phyloP scores from a whole-genome alignment of 1,140 invertebrate species.

The Dysdera silvatica region DNA sequence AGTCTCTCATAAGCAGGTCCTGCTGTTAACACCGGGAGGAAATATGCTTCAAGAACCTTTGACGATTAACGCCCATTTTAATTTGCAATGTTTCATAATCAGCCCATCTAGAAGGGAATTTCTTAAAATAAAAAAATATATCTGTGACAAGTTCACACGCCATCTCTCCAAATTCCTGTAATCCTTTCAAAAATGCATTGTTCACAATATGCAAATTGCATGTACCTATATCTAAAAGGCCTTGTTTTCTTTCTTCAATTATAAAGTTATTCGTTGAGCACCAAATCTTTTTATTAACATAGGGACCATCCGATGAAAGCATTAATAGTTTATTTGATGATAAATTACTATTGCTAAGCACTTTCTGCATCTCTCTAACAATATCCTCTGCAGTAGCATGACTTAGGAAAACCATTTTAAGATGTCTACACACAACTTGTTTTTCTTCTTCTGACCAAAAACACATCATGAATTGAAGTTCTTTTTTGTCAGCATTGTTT shows the following conservation, averaged over 20 bases:
- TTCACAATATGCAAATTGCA: constrained; percentile 34
- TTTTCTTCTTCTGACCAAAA: constrained; percentile 11
- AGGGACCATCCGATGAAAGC: constrained; percentile 11
- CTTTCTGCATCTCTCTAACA: not conserved
- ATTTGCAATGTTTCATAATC: constrained; percentile 33
- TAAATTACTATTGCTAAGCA: not conserved
- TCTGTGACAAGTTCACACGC: constrained; percentile 11
- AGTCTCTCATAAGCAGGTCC: constrained; percentile 28
- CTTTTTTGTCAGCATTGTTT: constrained; percentile 11
- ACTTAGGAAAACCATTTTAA: constrained; percentile 7
- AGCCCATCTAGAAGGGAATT: constrained; percentile 32
- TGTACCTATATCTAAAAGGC: constrained; percentile 27
- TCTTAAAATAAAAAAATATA: constrained; percentile 28
- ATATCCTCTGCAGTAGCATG: constrained; percentile 13
- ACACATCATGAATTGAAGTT: constrained; percentile 6
- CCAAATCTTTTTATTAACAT: constrained; percentile 16
- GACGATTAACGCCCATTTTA: constrained; percentile 19
- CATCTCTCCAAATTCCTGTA: constrained; percentile 31
- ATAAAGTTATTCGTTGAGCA: not conserved
- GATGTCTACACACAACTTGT: not conserved
- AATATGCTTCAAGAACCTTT: constrained; percentile 35
- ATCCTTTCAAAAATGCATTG: constrained; percentile 26
- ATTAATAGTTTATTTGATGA: constrained; percentile 7
- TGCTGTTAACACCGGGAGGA: constrained; percentile 34
- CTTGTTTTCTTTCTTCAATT: not conserved